These are phyloP conservation scores for Aldrovandia affinis DNA, from an alignment of 2,797 vertebrate genomes.

Conservation along the genomic window DNA sequence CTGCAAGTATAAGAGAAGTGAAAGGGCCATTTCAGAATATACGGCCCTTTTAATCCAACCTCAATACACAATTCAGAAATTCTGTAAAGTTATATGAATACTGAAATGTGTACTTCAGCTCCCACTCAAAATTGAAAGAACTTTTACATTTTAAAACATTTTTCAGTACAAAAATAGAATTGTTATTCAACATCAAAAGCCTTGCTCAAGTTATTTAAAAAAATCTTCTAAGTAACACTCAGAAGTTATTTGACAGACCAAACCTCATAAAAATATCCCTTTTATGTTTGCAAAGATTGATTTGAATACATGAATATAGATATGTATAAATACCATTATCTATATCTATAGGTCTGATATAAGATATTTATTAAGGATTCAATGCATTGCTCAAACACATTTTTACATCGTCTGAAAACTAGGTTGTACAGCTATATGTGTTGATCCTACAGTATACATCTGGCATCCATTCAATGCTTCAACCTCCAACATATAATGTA, in stretches of 20 bases:
- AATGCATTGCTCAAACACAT: slow-evolving; percentile 29
- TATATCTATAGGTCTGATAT: slow-evolving; percentile 25
- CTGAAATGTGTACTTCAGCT: slow-evolving; percentile 38
- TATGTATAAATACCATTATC: slow-evolving; percentile 26
- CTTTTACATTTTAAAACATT: slow-evolving; percentile 47
- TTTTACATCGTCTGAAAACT: background rate
- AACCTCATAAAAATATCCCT: slow-evolving; percentile 30
- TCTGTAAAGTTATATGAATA: slow-evolving; percentile 39
- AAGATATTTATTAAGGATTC: slow-evolving; percentile 41
- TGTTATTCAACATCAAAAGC: slow-evolving; percentile 68
- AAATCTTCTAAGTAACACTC: slow-evolving; percentile 57
- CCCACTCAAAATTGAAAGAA: slow-evolving; percentile 36
- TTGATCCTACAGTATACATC: background rate
- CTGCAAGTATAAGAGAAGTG: slow-evolving; percentile 39
- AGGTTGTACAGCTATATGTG: background rate
- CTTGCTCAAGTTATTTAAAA: slow-evolving; percentile 76
- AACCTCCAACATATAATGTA: background rate
- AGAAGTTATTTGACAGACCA: slow-evolving; percentile 39
- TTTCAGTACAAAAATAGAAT: slow-evolving; percentile 83
- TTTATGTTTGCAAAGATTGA: slow-evolving; percentile 30
- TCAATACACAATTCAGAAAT: slow-evolving; percentile 52
- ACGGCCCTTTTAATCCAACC: slow-evolving; percentile 35
- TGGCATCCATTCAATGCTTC: background rate
- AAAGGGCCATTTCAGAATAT: slow-evolving; percentile 24
- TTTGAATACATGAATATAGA: slow-evolving; percentile 39